A percentile compares a stretch with the other conserved stretches of the same genome.
phyloP scores from a whole-genome alignment of 2,113 vertebrate species.

The Oreamnos americanus region DNA sequence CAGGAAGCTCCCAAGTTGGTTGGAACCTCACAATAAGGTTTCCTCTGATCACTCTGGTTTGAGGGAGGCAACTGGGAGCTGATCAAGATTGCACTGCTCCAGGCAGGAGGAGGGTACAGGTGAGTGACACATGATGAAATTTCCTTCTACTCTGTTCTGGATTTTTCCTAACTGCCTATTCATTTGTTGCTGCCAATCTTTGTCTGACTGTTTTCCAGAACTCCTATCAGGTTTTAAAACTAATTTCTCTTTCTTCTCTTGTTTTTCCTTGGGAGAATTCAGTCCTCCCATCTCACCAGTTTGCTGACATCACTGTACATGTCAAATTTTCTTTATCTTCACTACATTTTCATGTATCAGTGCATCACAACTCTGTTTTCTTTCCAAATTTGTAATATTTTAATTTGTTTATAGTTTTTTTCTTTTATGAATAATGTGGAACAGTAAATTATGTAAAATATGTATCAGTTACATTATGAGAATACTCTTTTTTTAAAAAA shows the following conservation, averaged over 20 bases:
- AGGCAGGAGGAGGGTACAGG: neutral
- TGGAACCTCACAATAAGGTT: neutral
- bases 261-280: neutral
- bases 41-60: neutral
- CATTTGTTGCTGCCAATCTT: neutral
- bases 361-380: neutral
- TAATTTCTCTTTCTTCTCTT: neutral
- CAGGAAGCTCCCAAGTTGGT: neutral
- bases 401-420: neutral
- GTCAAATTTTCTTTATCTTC: neutral
- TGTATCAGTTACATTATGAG: neutral
- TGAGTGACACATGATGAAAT: neutral
- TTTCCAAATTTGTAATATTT: neutral
- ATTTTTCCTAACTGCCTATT: neutral
- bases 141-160: neutral
- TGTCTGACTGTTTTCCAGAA: neutral
- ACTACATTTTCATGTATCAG: rapidly evolving
- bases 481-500: neutral
- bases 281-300: neutral
- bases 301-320: neutral
- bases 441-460: neutral
- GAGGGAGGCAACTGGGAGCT: neutral
- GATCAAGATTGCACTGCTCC: neutral
- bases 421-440: neutral
- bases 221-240: neutral